These are phyloP conservation scores for Nannobrachium achirus DNA, from an alignment of 2,113 vertebrate species.

Conservation along the genomic window DNA sequence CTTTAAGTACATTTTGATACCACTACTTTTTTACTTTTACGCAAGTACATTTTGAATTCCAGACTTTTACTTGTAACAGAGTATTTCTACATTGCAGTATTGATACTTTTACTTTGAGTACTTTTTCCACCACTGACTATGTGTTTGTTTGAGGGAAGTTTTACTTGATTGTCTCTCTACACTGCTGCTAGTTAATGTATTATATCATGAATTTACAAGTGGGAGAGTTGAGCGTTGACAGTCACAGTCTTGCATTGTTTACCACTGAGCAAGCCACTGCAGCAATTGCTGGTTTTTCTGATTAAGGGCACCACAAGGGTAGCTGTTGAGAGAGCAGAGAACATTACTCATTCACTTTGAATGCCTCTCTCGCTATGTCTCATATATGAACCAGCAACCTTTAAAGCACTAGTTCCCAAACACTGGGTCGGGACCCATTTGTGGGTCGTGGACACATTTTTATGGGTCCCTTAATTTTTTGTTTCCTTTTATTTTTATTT, in stretches of 20 bases:
- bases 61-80: too few relatives aligned
- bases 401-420: too few relatives aligned
- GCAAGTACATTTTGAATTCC: too few relatives aligned
- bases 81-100: too few relatives aligned
- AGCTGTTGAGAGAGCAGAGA: not conserved
- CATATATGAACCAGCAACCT: not conserved
- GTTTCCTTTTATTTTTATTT: too few relatives aligned
- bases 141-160: not conserved
- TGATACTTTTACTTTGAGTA: too few relatives aligned
- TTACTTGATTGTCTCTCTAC: constrained; percentile 16
- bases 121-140: too few relatives aligned
- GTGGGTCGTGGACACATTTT: too few relatives aligned
- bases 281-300: constrained; percentile 20
- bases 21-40: too few relatives aligned
- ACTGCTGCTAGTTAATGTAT: constrained; percentile 36
- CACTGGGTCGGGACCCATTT: too few relatives aligned
- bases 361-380: not conserved
- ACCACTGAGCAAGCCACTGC: constrained; percentile 12
- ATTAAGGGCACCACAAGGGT: constrained; percentile 9
- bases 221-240: constrained; percentile 31
- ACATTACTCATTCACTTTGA: not conserved
- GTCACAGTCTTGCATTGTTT: not conserved
- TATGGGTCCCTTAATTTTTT: too few relatives aligned
- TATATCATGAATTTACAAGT: constrained; percentile 44
- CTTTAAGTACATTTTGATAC: too few relatives aligned